These are phyloP conservation scores for Eilema griseolum DNA, from an alignment of 2,888 invertebrate genomes.

Conservation along the genomic window DNA sequence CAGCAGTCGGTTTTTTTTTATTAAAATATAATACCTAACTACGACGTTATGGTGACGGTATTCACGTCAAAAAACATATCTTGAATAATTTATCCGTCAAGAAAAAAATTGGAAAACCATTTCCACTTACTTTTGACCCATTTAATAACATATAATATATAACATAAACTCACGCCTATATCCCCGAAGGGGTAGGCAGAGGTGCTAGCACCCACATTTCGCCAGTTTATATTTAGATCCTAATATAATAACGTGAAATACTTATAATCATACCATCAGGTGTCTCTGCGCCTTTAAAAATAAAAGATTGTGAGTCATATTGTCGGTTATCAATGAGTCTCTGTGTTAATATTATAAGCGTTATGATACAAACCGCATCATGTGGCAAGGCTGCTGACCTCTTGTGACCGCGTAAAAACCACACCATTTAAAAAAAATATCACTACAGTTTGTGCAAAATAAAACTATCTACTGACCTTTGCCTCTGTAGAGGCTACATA, in stretches of 20 bases:
- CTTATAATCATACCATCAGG: conserved; percentile 31
- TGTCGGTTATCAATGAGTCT: conserved; percentile 60
- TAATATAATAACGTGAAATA: too few species aligned
- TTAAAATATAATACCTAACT: too few species aligned
- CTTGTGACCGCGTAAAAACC: conserved; percentile 37
- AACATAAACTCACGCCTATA: too few species aligned
- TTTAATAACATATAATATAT: neutral
- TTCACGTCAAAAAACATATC: too few species aligned
- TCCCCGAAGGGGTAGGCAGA: too few species aligned
- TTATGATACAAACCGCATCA: conserved; percentile 63
- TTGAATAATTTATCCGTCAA: neutral
- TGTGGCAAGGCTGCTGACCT: conserved; percentile 64
- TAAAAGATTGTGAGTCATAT: conserved; percentile 41
- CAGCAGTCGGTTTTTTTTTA: too few species aligned
- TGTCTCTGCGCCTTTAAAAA: conserved; percentile 34
- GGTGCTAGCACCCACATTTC: too few species aligned
- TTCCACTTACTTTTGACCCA: neutral
- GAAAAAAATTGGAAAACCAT: neutral
- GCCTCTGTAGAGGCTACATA: neutral
- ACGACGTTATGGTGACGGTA: too few species aligned
- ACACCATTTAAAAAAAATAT: conserved; percentile 22
- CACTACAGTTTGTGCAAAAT: neutral
- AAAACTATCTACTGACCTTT: conserved; percentile 2
- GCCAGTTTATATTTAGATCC: too few species aligned
- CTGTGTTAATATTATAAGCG: conserved; percentile 57